phyloP scores from a whole-genome alignment of 2,797 vertebrate genomes.

The Lophotriccus pileatus region DNA sequence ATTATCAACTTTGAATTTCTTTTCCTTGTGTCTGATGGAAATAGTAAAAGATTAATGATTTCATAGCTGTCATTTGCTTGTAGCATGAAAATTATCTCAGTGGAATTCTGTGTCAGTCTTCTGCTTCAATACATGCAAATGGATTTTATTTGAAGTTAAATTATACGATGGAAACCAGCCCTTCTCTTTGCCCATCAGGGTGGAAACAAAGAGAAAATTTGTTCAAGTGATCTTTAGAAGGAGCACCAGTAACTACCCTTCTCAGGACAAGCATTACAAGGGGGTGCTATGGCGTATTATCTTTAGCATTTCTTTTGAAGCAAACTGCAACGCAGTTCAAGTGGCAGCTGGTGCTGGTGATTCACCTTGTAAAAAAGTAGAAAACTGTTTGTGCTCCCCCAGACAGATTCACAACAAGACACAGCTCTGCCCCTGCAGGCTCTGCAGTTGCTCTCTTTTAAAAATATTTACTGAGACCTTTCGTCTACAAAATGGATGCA shows the following conservation, averaged over 20 bases:
- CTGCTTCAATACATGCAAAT: not conserved
- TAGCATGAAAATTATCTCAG: not conserved
- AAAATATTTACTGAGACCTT: not conserved
- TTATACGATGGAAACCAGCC: not conserved
- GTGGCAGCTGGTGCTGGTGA: rapidly evolving
- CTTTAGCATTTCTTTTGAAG: not conserved
- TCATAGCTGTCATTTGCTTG: not conserved
- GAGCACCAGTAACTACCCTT: not conserved
- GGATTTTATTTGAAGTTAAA: not conserved
- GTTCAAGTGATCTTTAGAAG: not conserved
- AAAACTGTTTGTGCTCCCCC: not conserved
- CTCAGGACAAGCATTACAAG: not conserved
- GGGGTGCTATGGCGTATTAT: not conserved
- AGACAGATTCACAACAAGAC: not conserved
- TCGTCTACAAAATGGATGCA: not conserved
- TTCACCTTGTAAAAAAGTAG: not conserved
- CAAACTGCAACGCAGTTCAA: not conserved
- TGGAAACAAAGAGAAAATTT: not conserved
- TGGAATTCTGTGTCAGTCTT: not conserved
- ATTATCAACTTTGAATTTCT: not conserved
- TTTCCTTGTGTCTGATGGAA: not conserved
- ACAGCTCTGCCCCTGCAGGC: not conserved
- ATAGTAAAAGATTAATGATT: not conserved
- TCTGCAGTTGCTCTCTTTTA: not conserved
- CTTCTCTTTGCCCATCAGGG: not conserved